A percentile compares a stretch with the other conserved stretches of the same genome.
These are phyloP conservation scores for Eupithecia tripunctaria DNA, from an alignment of 2,888 invertebrate genomes.

Conservation along the genomic window DNA sequence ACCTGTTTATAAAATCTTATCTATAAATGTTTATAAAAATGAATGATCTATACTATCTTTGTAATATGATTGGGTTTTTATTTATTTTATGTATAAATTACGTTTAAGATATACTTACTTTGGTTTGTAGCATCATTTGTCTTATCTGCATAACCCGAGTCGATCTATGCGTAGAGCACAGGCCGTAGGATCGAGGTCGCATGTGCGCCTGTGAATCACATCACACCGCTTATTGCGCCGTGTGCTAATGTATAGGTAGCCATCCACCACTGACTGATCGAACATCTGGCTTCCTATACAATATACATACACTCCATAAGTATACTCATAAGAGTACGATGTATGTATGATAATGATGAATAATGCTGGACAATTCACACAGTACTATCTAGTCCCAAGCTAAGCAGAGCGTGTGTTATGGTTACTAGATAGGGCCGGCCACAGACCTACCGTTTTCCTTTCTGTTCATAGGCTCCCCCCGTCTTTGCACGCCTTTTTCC, in stretches of 20 bases:
- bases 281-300: slow-evolving; percentile 36
- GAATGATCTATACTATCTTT: too few species aligned
- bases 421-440: too few species aligned
- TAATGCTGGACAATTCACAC: too few species aligned
- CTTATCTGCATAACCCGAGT: slow-evolving; percentile 11
- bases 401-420: too few species aligned
- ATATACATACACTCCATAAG: neutral
- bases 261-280: slow-evolving; percentile 25
- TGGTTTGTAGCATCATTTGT: neutral
- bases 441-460: too few species aligned
- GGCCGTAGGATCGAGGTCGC: slow-evolving; percentile 69
- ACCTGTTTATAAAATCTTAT: too few species aligned
- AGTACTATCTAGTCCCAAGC: too few species aligned
- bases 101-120: neutral
- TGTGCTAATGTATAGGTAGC: slow-evolving; percentile 37
- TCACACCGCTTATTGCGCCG: slow-evolving; percentile 57
- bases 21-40: too few species aligned
- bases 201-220: slow-evolving; percentile 79
- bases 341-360: neutral
- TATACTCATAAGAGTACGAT: neutral
- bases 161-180: slow-evolving; percentile 30
- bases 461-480: neutral
- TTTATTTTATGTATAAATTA: too few species aligned
- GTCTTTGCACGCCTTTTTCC: too few species aligned
- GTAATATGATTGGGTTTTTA: too few species aligned